phyloP scores from a whole-genome alignment of 2,113 vertebrate species.

The Menidia beryllina region DNA sequence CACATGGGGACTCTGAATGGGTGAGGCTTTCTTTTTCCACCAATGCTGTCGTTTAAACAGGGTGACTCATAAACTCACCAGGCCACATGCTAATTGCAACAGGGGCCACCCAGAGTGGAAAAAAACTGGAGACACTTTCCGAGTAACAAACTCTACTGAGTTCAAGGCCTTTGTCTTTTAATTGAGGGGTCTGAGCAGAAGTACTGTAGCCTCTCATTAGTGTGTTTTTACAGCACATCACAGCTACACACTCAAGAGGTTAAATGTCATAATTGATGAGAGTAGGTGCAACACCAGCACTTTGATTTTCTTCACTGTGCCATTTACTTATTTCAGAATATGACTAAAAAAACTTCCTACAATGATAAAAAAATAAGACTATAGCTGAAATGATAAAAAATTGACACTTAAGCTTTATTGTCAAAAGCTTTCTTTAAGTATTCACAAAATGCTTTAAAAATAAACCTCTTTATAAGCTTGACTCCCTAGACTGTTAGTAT shows the following conservation, averaged over 20 bases:
- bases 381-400: too few species aligned
- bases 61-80: slow-evolving; percentile 9
- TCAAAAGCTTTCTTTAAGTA: too few species aligned
- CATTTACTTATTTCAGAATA: too few species aligned
- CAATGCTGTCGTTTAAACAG: background rate
- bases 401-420: too few species aligned
- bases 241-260: background rate
- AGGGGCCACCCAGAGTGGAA: background rate
- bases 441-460: too few species aligned
- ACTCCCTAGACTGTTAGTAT: too few species aligned
- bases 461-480: too few species aligned
- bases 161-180: background rate
- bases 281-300: too few species aligned
- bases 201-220: background rate
- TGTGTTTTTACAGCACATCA: background rate
- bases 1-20: background rate
- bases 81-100: slow-evolving; percentile 23
- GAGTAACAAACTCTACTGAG: background rate
- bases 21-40: background rate
- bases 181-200: background rate
- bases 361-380: too few species aligned
- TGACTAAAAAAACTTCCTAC: too few species aligned
- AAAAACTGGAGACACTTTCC: background rate
- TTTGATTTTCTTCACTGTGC: too few species aligned
- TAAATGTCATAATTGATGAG: too few species aligned